Base-by-base conservation (phyloP, 2,888 invertebrate species). In the Ferdinandea cuprea region DNA sequence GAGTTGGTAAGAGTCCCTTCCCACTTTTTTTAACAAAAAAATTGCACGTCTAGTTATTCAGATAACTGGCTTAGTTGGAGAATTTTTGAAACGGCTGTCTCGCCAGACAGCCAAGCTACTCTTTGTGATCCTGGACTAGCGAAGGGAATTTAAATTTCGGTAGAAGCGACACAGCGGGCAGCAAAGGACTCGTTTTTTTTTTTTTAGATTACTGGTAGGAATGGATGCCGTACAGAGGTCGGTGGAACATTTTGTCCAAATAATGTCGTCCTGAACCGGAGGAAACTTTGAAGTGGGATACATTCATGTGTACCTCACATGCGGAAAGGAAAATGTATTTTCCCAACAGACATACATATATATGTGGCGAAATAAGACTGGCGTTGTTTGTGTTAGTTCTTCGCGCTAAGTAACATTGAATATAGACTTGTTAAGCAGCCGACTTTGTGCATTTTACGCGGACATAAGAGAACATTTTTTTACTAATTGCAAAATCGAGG, bases 51-150 rank as follows among this genome's bases (percentile, higher is more conserved):
- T 58, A 74, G 65, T 66, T 74, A 66, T 74, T 74, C 74, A 66
- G 74, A 74, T 74, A 74, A 74, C 74, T 74, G 74, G 65, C 74
- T 74, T 74, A 66, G 74, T 74, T 74, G 65, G 56, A 8, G 65
- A 40, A 30, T 63, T 73, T n/a, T 73, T 40, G 17, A 59, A 59
- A 44, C 19, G 46, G 19, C 44, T 65, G 46, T 73, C 56, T 65
- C 32, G 15, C 54, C 30, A 52, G 30, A 28, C 52, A 17, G 11
- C 9, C 35, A 35, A 17, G 4, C 40, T 13, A 40, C 15, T 3
- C 37, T 1, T 11, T 3, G 5, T 6, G 3, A 1, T 4, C 15
- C 7, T 7, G 8, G 7, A n/a, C 6, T 1, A 7, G 7, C 19
- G 40, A 30, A 19, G 52, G 30, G 37, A 46, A 73, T 65, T 54